Evolutionary conservation across 2,797 vertebrate genomes (phyloP), one percentile per base, ranked within the genome.

Genomic region (Sparidentex hasta): DNA sequence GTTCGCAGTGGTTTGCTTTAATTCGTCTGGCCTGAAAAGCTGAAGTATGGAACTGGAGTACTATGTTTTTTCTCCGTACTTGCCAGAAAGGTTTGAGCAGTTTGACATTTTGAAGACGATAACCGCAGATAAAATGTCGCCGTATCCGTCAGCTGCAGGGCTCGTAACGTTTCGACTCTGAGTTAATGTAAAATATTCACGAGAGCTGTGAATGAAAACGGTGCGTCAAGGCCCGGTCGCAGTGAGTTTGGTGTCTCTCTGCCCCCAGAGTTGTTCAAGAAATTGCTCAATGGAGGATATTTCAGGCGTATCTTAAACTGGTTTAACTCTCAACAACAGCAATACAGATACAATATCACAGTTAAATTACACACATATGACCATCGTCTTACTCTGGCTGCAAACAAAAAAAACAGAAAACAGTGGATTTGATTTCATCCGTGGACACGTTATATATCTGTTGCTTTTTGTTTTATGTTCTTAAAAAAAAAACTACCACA

Each of bases 371-470:
- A 79, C 14, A 47, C 13, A 43, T 33, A 56, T 5, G 11, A 66
- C 7, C 43, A 25, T 69, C n/a, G 12, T 74, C 3, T 74, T 27
- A 41, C 7, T 71, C 12, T 29, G 0, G 17, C 38, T 23, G 21
- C 7, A 33, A 33, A 33, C 33, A 23, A 3, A 62, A 62, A 61
- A 17, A 33, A 27, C 41, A 44, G 7, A 41, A 21, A 48, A n/a
- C 25, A 44, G 18, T 56, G 58, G 54, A 64, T 41, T 54, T n/a
- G 41, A 68, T 80, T 73, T 29, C 65, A 73, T 56, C 8, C 71
- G 27, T 73, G 41, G 54, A 73, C 16, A 46, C 71, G 14, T 78
- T 69, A 47, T 69, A 47, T 72, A 71, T 76, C 23, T 46, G 67
- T 57, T 66, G 18, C 51, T 21, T 55, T 55, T 2, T 65, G 64